Base-by-base conservation (phyloP, 2,113 vertebrate genomes). In the Fregetta grallaria region DNA sequence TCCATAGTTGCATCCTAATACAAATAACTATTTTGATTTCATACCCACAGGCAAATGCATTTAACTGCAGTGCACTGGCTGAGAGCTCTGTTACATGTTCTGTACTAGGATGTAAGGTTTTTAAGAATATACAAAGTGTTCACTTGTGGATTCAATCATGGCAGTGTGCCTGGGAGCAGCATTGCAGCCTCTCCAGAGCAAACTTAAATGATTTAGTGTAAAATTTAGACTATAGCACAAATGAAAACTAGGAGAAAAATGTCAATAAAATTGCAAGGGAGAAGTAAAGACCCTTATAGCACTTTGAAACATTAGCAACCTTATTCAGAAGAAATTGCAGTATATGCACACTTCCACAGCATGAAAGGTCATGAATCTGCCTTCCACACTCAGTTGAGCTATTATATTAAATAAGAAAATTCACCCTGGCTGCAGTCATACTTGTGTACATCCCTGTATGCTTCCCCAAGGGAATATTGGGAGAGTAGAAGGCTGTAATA, bases 181-280 rank as follows among this genome's bases (percentile, higher is more conserved):
- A 73, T 27, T 95, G 94, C 58, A 87, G 73, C 77, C 88, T 96
- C 96, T 97, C 95, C 85, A 92, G 93, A 97, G 83, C 89, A 94
- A 95, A 78, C 72, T 94, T 91, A 97, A 97, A 95, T 92, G 96
- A 95, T 93, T 49, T 93, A 95, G 74, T 82, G 68, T 86, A 96
- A 80, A 97, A 94, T 96, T 92, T 97, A 96, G 94, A 95, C 45
- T 91, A 68, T 45, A 90, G 83, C 66, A 92, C 83, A 91, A 96
- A 95, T 94, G 87, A 95, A 98, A 96, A 93, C 50, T 49, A 95
- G 74, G 66, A 93, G 77, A 97, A 96, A 97, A 96, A 92, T 87
- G 71, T 95, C 96, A 97, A 96, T 97, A 97, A 95, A 97, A 97
- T 92, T 97, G 84, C 81, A 94, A 93, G 85, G 70, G n/a, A 94